A percentile compares a stretch with the other conserved stretches of the same genome.
These are phyloP conservation scores for Orthochromis malagaraziensis DNA, from an alignment of 2,113 vertebrate genomes.

Conservation along the genomic window DNA sequence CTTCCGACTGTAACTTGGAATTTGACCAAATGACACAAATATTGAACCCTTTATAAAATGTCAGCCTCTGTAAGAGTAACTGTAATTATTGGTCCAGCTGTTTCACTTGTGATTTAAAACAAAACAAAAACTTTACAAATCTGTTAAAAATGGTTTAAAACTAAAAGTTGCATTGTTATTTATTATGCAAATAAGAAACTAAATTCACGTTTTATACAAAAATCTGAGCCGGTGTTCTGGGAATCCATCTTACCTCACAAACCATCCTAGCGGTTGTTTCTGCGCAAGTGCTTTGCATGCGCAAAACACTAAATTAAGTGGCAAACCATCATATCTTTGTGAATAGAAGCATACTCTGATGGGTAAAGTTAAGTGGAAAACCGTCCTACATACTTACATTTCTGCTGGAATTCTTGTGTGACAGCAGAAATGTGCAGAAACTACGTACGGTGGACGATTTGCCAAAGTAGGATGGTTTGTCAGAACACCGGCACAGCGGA, in stretches of 20 bases:
- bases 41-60: not conserved
- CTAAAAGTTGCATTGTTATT: not conserved
- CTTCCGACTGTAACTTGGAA: not conserved
- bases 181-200: not conserved
- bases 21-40: not conserved
- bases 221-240: not conserved
- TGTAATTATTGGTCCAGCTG: not conserved
- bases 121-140: not conserved
- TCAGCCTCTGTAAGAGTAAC: not conserved
- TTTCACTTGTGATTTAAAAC: not conserved
- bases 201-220: not conserved
- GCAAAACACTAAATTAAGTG: not conserved
- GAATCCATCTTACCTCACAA: not conserved
- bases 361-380: not conserved
- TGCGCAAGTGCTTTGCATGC: not conserved
- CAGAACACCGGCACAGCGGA: not conserved
- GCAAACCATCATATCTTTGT: not conserved
- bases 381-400: not conserved
- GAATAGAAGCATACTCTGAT: not conserved
- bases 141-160: not conserved
- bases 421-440: not conserved
- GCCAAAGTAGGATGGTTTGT: fast-evolving
- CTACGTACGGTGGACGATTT: not conserved
- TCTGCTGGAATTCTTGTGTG: not conserved
- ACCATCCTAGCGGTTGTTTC: not conserved